Conservation (phyloP, 2,113 vertebrate genomes). For the Colistium nudipinnis region DNA sequence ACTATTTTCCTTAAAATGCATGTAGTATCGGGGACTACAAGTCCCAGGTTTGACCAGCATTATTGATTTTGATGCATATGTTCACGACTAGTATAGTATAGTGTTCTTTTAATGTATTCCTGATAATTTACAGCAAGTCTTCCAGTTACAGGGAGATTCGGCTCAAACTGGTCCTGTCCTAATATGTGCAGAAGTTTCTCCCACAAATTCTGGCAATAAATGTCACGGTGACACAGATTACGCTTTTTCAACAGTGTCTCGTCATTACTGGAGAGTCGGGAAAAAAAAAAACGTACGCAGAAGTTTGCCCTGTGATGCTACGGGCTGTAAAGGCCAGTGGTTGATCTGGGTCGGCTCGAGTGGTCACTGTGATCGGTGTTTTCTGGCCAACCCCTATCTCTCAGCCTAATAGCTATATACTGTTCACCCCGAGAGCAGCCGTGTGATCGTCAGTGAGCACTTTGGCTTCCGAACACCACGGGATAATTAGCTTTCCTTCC, state of each 20-base stretch:
- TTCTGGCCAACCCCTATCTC: constrained; percentile 61
- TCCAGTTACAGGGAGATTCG: too few species aligned
- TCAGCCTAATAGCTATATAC: constrained; percentile 64
- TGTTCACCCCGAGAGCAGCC: constrained; percentile 61
- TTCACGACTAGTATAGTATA: neutral
- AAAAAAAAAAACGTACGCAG: constrained; percentile 16
- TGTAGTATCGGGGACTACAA: neutral
- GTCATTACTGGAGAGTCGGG: constrained; percentile 7
- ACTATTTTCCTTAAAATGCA: too few species aligned
- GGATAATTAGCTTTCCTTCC: constrained; percentile 69
- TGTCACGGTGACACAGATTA: too few species aligned
- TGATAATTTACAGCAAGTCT: neutral
- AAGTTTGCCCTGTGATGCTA: constrained; percentile 19
- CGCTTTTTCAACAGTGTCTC: too few species aligned
- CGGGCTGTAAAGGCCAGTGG: constrained; percentile 39
- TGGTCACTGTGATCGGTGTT: constrained; percentile 58
- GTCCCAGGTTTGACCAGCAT: neutral
- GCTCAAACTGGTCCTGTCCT: too few species aligned
- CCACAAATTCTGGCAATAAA: too few species aligned
- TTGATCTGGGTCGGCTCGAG: constrained; percentile 57
- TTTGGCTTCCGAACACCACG: constrained; percentile 66
- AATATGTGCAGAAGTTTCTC: too few species aligned
- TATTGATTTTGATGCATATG: neutral
- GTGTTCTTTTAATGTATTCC: constrained; percentile 4
- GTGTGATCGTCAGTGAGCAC: constrained; percentile 70